Percentiles rank a stretch among this genome's conserved stretches.
These are phyloP conservation scores for Sebastes wilsoni DNA, from an alignment of 2,797 vertebrate species.

Conservation along the genomic window DNA sequence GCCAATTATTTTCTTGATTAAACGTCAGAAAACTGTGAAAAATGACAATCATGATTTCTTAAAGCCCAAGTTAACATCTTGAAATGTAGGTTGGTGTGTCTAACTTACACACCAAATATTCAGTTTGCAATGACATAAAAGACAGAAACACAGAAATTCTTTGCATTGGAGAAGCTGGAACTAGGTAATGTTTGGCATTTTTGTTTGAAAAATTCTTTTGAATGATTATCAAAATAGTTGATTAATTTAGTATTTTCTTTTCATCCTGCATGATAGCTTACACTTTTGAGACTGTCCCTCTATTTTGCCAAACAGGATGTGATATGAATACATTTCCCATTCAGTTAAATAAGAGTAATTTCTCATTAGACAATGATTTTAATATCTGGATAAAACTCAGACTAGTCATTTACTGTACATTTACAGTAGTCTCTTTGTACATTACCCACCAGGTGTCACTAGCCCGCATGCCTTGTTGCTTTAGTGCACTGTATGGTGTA, in stretches of 20 bases:
- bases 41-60: background rate
- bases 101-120: no score
- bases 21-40: background rate
- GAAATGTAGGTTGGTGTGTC: background rate
- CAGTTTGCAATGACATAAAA: background rate
- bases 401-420: background rate
- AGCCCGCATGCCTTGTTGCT: slow-evolving; percentile 2
- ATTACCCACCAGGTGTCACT: slow-evolving; percentile 72
- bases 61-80: background rate
- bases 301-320: background rate
- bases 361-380: background rate
- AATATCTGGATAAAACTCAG: background rate
- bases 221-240: background rate
- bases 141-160: background rate
- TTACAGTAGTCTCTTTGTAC: background rate
- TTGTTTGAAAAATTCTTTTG: background rate
- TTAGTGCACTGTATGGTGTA: background rate
- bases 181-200: background rate
- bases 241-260: background rate
- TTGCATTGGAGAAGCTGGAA: background rate
- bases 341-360: no score
- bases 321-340: background rate
- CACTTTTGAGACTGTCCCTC: background rate
- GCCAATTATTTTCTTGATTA: background rate
- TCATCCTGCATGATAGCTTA: background rate